Percentiles rank a stretch among this genome's conserved stretches.
phyloP scores from a whole-genome alignment of 2,888 invertebrate genomes.

The Tachystola acroxantha region DNA sequence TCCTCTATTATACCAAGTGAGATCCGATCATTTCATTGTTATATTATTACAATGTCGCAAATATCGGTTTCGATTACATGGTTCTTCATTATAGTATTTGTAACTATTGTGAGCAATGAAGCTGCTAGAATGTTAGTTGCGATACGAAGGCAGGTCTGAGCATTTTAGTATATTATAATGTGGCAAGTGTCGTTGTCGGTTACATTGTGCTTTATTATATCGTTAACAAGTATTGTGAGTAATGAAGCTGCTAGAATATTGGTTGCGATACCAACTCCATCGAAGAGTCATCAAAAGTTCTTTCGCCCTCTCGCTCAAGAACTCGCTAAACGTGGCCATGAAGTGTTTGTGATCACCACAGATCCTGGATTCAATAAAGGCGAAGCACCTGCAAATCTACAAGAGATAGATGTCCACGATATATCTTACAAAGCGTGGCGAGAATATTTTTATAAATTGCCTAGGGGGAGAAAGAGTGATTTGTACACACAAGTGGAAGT shows the following conservation, averaged over 20 bases:
- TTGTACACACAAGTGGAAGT: slow-evolving; percentile 14
- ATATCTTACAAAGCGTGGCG: slow-evolving; percentile 29
- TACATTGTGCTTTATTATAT: no score
- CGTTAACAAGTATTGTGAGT: neutral
- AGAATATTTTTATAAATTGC: slow-evolving; percentile 12
- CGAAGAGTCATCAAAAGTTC: slow-evolving; percentile 63
- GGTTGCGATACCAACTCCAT: slow-evolving; percentile 45
- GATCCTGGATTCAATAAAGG: slow-evolving; percentile 44
- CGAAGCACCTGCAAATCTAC: slow-evolving; percentile 38
- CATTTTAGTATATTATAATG: no score
- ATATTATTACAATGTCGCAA: no score
- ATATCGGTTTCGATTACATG: no score
- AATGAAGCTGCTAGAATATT: slow-evolving; percentile 27
- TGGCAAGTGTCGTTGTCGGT: no score
- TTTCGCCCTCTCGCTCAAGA: slow-evolving; percentile 51
- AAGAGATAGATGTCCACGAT: slow-evolving; percentile 51
- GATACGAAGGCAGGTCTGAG: no score
- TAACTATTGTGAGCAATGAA: no score
- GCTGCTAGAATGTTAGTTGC: no score
- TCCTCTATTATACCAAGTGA: no score
- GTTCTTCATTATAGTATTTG: no score
- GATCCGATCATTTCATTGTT: no score
- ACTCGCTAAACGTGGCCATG: slow-evolving; percentile 56
- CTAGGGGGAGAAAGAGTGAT: slow-evolving; percentile 14
- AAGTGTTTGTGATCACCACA: slow-evolving; percentile 55